Base-by-base conservation (phyloP, 2,888 invertebrate genomes). In the Plusia festucae region DNA sequence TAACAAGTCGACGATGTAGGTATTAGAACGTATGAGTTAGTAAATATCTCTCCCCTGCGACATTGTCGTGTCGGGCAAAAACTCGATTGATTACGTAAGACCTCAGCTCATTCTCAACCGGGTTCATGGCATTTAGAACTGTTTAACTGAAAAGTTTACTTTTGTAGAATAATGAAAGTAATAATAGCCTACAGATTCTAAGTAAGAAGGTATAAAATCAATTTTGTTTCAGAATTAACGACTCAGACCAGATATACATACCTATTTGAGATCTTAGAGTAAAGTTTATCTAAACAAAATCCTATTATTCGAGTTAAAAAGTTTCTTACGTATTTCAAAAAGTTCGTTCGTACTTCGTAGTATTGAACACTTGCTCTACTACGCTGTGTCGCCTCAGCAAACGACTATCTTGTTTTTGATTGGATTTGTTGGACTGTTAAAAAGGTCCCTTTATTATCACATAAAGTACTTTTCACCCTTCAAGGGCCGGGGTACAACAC, bases 71-170 rank as follows among this genome's bases (percentile, higher is more conserved):
- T 46, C 18, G 18, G 11, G 20, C 46, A 49, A 34, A 54, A 54
- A 54, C 53, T 32, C 53, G 20, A 34, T 54, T 54, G 13, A 54
- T 54, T 54, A 54, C 53, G 32, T 32, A 32, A 54, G 53, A 11
- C 32, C 52, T 30, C 40, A 22, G 1, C 9, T n/a, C 15, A 13
- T 22, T 16, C 27, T 57, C 27, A 57, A 7, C 46, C 49, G 57
- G 46, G 46, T 49, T 20, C 46, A 20, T 49, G 46, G 11, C 46
- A 49, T 46, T 46, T 46, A 46, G 18, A 8, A 18, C 18, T 18
- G 1, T 46, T 46, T 46, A 16, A 44, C 13, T 16, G 7, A 16
- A 44, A n/a, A n/a, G n/a, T n/a, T n/a, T n/a, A n/a, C n/a, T 5
- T 40, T 0, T n/a, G 4, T 15, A 34, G 5, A 34, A 34, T 15